These are phyloP conservation scores for Caretta caretta DNA, from an alignment of 2,113 vertebrate genomes.

Conservation along the genomic window DNA sequence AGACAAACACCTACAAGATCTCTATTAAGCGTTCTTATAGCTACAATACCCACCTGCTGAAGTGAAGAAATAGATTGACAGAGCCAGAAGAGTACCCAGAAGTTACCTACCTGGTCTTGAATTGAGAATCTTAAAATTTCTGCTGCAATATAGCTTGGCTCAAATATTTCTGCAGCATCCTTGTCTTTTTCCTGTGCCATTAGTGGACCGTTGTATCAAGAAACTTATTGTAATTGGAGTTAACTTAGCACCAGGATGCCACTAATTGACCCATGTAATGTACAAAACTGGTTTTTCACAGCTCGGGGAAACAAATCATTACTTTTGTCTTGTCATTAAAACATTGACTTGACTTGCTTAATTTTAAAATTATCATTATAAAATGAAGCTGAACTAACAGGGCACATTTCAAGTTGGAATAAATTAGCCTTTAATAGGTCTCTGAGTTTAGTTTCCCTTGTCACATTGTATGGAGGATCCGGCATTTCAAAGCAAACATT, in stretches of 20 bases:
- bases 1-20: no score
- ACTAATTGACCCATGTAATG: constrained; percentile 72
- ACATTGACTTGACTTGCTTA: constrained; percentile 71
- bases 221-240: constrained; percentile 64
- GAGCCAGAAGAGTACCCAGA: no score
- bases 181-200: constrained; percentile 34
- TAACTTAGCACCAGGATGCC: constrained; percentile 59
- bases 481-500: neutral
- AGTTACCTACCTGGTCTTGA: neutral
- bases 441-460: constrained; percentile 28
- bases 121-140: neutral
- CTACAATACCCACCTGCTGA: no score
- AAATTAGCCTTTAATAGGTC: constrained; percentile 58
- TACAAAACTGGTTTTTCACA: constrained; percentile 65
- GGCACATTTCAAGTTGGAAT: constrained; percentile 13
- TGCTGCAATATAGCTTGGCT: neutral
- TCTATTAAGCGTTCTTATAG: no score
- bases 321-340: constrained; percentile 70
- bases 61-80: no score
- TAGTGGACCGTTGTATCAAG: constrained; percentile 49
- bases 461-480: neutral
- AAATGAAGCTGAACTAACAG: constrained; percentile 66
- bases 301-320: constrained; percentile 68
- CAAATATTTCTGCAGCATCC: constrained; percentile 21
- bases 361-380: constrained; percentile 75